Evolutionary conservation across 1,140 invertebrate species (phyloP).

Genomic region (Ridgeia piscesae): DNA sequence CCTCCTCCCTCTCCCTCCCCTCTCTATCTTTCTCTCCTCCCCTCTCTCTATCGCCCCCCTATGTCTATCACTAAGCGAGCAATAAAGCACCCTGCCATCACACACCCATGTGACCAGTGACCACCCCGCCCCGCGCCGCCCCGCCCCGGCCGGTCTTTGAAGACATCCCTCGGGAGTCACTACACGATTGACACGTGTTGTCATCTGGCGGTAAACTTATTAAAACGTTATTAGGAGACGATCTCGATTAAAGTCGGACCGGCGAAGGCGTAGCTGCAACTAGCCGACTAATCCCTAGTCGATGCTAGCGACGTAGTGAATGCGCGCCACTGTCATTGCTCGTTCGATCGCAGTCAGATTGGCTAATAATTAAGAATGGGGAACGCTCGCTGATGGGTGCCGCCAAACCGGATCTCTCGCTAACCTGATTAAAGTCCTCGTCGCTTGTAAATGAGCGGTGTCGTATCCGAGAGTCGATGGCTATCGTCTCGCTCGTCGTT

Average conservation of each 20-base stretch:
- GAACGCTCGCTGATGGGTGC: background rate
- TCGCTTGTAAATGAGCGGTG: background rate
- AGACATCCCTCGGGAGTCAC: background rate
- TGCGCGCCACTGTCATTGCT: background rate
- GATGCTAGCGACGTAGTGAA: constrained; percentile 3
- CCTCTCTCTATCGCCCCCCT: too few species aligned
- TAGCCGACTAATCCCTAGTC: background rate
- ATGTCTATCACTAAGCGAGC: too few species aligned
- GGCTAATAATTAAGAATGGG: constrained; percentile 1
- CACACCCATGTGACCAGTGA: background rate
- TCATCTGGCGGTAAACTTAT: constrained; percentile 5
- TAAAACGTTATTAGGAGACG: background rate
- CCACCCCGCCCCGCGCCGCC: too few species aligned
- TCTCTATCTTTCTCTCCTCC: too few species aligned
- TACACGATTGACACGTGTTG: background rate
- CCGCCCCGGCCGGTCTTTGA: background rate
- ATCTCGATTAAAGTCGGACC: background rate
- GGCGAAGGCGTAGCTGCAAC: background rate
- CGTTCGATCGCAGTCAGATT: background rate
- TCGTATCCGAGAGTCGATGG: background rate
- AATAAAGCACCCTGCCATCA: background rate
- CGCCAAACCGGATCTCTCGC: background rate
- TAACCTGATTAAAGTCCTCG: constrained; percentile 1
- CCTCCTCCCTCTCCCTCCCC: too few species aligned
- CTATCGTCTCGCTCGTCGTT: background rate